Percentiles rank a stretch among this genome's conserved stretches.
These are phyloP conservation scores for Microctonus brassicae DNA, from an alignment of 2,888 invertebrate species.

Conservation along the genomic window DNA sequence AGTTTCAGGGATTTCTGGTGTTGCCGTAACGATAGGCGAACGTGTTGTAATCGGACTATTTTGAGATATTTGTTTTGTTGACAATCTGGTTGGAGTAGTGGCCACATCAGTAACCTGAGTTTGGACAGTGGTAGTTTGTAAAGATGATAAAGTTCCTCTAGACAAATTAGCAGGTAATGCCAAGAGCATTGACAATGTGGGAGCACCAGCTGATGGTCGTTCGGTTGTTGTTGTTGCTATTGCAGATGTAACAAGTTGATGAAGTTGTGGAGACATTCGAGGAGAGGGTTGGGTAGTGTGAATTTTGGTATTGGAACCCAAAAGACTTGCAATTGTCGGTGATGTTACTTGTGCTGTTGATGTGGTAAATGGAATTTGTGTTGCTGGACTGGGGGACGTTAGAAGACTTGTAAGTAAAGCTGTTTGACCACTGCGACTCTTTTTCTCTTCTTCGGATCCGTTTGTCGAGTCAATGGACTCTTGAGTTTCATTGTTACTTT, in stretches of 20 bases:
- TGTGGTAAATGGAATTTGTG: constrained; percentile 58
- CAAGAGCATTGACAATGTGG: constrained; percentile 81
- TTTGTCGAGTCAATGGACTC: constrained; percentile 54
- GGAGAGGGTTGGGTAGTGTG: constrained; percentile 53
- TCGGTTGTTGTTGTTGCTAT: constrained; percentile 65
- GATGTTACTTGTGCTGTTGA: constrained; percentile 67
- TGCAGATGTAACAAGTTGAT: constrained; percentile 71
- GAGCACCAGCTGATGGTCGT: constrained; percentile 79
- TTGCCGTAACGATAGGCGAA: constrained; percentile 30
- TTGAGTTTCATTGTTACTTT: constrained; percentile 44
- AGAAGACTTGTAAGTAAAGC: constrained; percentile 87
- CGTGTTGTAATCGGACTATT: constrained; percentile 39
- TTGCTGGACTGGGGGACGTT: constrained; percentile 77
- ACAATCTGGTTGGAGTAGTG: constrained; percentile 20
- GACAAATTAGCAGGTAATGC: constrained; percentile 70
- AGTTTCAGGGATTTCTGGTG: constrained; percentile 50
- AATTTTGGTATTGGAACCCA: constrained; percentile 68
- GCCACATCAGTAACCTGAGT: constrained; percentile 36
- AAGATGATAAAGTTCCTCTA: constrained; percentile 53
- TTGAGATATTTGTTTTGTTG: constrained; percentile 36
- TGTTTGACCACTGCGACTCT: constrained; percentile 62
- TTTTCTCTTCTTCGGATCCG: constrained; percentile 63
- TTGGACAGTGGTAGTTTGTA: constrained; percentile 45
- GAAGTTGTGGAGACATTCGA: constrained; percentile 70
- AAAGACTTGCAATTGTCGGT: constrained; percentile 73